Evolutionary conservation across 2,888 invertebrate genomes (phyloP), one percentile per base, ranked within the genome.

Genomic region (Drosophila rubida): DNA sequence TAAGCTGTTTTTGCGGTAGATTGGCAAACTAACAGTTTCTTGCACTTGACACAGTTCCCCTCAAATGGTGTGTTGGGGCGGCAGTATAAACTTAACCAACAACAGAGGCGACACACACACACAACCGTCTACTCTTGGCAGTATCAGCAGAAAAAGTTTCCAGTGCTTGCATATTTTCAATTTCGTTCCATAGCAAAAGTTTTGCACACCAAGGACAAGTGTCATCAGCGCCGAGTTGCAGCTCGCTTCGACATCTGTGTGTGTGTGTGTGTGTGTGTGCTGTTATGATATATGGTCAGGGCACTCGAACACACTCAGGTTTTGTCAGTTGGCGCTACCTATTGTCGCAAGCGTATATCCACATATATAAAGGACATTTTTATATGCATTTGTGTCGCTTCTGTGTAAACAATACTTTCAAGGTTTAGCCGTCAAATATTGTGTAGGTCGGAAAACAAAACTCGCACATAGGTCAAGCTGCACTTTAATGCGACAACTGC

Each of bases 151-250:
- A 54, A 61, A 74, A 80, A 85, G 32, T 86, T 83, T 80, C 61
- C 60, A 64, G 51, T 62, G 74, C 65, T 59, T 84, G 78, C 74
- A 86, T 82, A 86, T 86, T 86, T 86, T 84, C 81, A 86, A 86
- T 80, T 82, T 84, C 67, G 69, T 62, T 48, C 48, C 66, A 77
- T 57, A 62, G 86, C 75, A 86, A 83, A 81, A 81, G 78, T 86
- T 86, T 76, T 72, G 53, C 76, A 82, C 85, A 65, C 78, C 86
- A 82, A 82, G 82, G 82, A 84, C 82, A 82, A 86, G 82, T 66
- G 69, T 67, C 35, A 66, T 67, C 27, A 54, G 53, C 41, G 66
- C 48, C 70, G 69, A 69, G 67, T 67, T 55, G 50, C 50, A 68
- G 51, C 19, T 19, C 50, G 25, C 49, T 58, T 50, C 30, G 44